phyloP scores from a whole-genome alignment of 2,888 invertebrate species.

The Kuschelorhynchus macadamiae region DNA sequence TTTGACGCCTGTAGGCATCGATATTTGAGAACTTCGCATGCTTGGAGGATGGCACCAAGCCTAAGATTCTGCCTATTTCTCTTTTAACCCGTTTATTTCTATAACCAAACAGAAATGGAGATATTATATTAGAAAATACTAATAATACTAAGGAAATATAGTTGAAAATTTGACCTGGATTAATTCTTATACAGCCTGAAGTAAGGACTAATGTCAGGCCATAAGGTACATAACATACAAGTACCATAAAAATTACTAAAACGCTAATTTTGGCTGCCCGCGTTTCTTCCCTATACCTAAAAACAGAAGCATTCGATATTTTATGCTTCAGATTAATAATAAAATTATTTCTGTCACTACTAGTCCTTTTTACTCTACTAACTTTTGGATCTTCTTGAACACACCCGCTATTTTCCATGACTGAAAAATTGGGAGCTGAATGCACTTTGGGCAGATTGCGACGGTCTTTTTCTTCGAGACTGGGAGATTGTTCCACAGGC shows the following conservation, averaged over 20 bases:
- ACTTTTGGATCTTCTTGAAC: slow-evolving; percentile 47
- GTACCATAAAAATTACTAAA: slow-evolving; percentile 79
- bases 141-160: slow-evolving; percentile 73
- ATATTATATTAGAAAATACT: slow-evolving; percentile 76
- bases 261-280: slow-evolving; percentile 90
- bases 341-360: slow-evolving; percentile 73
- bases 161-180: slow-evolving; percentile 69
- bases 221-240: slow-evolving; percentile 71
- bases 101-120: slow-evolving; percentile 84
- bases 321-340: slow-evolving; percentile 84
- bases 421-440: slow-evolving; percentile 63
- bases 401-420: slow-evolving; percentile 50
- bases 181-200: slow-evolving; percentile 58
- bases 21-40: slow-evolving; percentile 29
- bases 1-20: slow-evolving; percentile 30
- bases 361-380: slow-evolving; percentile 71
- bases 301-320: slow-evolving; percentile 87
- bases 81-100: slow-evolving; percentile 78
- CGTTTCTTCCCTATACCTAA: slow-evolving; percentile 90
- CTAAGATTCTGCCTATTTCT: slow-evolving; percentile 71
- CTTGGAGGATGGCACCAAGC: slow-evolving; percentile 53
- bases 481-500: slow-evolving; percentile 59
- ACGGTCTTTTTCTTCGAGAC: slow-evolving; percentile 51
- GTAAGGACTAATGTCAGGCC: slow-evolving; percentile 64
- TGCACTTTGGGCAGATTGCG: slow-evolving; percentile 62